phyloP scores from a whole-genome alignment of 2,113 vertebrate genomes.

The Embiotoca jacksoni region DNA sequence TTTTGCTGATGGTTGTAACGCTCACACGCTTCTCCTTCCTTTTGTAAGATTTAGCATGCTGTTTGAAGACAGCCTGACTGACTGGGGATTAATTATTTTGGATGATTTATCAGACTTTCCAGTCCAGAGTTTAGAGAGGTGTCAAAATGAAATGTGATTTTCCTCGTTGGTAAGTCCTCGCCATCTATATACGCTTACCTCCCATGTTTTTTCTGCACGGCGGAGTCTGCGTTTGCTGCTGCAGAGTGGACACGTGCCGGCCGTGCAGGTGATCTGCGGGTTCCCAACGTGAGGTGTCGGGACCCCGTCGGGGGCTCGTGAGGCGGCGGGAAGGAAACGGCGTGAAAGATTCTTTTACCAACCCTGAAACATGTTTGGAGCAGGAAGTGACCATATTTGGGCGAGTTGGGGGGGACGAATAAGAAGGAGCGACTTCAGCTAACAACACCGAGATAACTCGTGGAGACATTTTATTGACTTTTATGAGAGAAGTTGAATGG shows the following conservation, averaged over 20 bases:
- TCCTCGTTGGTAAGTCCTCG: conserved; percentile 55
- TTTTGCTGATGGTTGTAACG: conserved; percentile 81
- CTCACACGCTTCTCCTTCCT: conserved; percentile 73
- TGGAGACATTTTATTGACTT: no score
- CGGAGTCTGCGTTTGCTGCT: conserved; percentile 16
- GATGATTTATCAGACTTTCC: conserved; percentile 82
- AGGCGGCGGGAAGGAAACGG: no score
- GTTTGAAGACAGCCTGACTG: conserved; percentile 82
- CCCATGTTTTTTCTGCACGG: conserved; percentile 26
- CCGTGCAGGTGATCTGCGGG: neutral
- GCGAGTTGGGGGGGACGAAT: no score
- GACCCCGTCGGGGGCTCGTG: neutral
- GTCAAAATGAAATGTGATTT: conserved; percentile 79
- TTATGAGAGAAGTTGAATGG: no score
- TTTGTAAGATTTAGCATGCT: conserved; percentile 80
- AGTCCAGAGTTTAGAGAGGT: conserved; percentile 80
- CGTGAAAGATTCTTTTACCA: no score
- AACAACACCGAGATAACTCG: no score
- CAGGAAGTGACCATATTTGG: no score
- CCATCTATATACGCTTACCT: conserved; percentile 44
- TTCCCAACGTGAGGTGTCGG: neutral
- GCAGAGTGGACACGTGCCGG: conserved; percentile 14
- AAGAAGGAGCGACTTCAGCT: no score
- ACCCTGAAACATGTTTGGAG: no score
- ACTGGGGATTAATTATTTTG: conserved; percentile 87